Evolutionary conservation across 2,888 invertebrate genomes (phyloP).

Genomic region (Agriopis aurantiaria): DNA sequence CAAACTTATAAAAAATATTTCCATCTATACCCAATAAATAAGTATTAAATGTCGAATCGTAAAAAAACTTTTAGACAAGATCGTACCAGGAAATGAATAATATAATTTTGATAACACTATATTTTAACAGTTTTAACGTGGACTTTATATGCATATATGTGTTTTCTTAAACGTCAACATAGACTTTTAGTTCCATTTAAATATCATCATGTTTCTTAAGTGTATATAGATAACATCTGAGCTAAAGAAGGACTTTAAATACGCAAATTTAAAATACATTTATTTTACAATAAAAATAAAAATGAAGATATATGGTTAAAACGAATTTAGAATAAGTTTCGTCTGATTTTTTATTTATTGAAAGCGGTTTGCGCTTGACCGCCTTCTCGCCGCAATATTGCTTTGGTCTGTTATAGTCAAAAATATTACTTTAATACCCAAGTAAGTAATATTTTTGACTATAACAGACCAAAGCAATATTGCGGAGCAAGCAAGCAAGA

Average conservation of each 20-base stretch:
- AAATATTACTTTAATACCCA: no score
- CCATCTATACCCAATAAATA: constrained; percentile 2
- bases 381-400: background rate
- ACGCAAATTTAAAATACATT: background rate
- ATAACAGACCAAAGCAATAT: no score
- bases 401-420: background rate
- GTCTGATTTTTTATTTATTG: background rate
- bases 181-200: constrained; percentile 12
- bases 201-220: constrained; percentile 14
- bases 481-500: no score
- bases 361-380: background rate
- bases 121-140: constrained; percentile 5
- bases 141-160: constrained; percentile 8
- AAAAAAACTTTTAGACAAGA: constrained; percentile 4
- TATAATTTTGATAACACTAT: constrained; percentile 2
- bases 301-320: background rate
- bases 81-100: constrained; percentile 11
- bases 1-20: background rate
- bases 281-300: background rate
- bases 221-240: background rate
- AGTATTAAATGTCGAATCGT: background rate
- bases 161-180: constrained; percentile 14
- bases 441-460: no score
- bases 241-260: background rate
- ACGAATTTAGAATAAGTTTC: background rate